These are phyloP conservation scores for Leucosticte australis DNA, from an alignment of 2,113 vertebrate genomes.

Conservation along the genomic window DNA sequence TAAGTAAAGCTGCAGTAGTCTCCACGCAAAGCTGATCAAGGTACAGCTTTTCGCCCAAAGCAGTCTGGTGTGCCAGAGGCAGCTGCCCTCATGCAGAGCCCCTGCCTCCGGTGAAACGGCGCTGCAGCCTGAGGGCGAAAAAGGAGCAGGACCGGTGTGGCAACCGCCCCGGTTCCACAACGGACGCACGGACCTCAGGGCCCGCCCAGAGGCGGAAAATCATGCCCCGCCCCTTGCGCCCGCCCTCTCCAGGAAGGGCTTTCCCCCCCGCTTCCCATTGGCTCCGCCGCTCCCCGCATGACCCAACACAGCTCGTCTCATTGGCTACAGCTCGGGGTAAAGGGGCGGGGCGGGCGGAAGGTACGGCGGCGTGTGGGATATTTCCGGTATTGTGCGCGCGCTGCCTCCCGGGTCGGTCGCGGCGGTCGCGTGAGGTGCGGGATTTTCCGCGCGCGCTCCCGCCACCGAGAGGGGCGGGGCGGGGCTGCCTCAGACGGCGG, in stretches of 20 bases:
- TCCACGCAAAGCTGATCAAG: neutral
- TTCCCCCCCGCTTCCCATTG: neutral
- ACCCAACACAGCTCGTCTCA: rapidly evolving
- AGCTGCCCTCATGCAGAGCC: too few relatives aligned
- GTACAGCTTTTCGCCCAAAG: neutral
- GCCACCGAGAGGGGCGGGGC: neutral
- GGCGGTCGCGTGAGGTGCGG: neutral
- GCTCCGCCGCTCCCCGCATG: neutral
- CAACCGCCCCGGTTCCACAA: rapidly evolving
- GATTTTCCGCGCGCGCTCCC: neutral
- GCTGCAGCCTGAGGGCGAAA: rapidly evolving
- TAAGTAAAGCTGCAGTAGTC: too few relatives aligned
- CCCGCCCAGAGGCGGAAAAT: neutral
- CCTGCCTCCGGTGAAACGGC: rapidly evolving
- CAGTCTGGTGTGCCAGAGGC: neutral
- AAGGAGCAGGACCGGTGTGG: rapidly evolving
- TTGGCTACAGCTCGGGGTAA: rapidly evolving
- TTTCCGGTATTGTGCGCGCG: neutral
- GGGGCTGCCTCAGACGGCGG: neutral
- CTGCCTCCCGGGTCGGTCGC: rapidly evolving
- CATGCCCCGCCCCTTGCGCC: too few relatives aligned
- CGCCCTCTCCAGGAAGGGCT: rapidly evolving
- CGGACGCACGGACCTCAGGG: rapidly evolving
- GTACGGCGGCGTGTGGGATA: rapidly evolving
- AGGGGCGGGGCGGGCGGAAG: neutral